Percentiles rank a stretch among this genome's conserved stretches.
Conservation (phyloP, 2,113 vertebrate genomes). For the Neopipo cinnamomea region DNA sequence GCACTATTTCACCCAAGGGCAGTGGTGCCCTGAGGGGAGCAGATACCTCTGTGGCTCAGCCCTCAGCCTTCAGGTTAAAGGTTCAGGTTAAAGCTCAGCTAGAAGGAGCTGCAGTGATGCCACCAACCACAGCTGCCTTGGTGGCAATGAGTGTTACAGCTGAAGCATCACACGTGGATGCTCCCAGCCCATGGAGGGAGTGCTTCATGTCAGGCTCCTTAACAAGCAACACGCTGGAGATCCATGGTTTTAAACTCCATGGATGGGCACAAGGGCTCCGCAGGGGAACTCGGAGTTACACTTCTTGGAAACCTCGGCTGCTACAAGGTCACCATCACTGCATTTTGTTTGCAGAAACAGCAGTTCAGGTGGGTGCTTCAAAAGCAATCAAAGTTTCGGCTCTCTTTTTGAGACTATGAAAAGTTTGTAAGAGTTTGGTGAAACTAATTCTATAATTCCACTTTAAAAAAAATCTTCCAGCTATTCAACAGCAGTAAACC, state of each 20-base stretch:
- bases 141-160: too few relatives aligned
- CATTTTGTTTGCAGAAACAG: neutral
- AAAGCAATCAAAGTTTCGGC: neutral
- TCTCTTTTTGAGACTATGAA: neutral
- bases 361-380: neutral
- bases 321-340: neutral
- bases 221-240: neutral
- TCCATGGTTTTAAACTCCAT: neutral
- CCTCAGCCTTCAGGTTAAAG: neutral
- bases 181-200: neutral
- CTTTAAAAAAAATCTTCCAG: neutral
- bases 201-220: neutral
- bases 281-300: accelerated
- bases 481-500: neutral
- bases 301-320: neutral
- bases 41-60: neutral
- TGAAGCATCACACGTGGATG: neutral
- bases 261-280: accelerated
- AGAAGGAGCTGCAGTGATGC: neutral
- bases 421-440: neutral
- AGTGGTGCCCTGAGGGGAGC: accelerated
- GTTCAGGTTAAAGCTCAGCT: neutral
- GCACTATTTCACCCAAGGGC: too few relatives aligned
- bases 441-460: neutral
- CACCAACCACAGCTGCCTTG: neutral